phyloP scores from a whole-genome alignment of 2,888 invertebrate species.

The Papilio gigon region DNA sequence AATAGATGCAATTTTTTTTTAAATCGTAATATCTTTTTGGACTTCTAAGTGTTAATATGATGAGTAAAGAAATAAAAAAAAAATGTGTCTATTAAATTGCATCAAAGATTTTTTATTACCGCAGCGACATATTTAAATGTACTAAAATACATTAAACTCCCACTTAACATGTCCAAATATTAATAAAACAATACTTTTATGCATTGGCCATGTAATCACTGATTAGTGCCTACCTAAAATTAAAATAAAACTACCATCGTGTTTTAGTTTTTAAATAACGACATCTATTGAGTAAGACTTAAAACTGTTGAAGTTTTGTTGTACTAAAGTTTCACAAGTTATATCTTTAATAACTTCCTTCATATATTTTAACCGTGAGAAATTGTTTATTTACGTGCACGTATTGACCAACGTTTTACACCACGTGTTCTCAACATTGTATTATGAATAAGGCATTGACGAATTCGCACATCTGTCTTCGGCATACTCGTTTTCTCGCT shows the following conservation, averaged over 20 bases:
- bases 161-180: not conserved
- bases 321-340: not conserved
- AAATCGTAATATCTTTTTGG: not conserved
- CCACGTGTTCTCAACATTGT: constrained; percentile 38
- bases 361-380: constrained; percentile 12
- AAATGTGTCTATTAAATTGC: no score
- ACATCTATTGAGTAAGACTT: not conserved
- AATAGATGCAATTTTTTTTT: not conserved
- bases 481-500: constrained; percentile 34
- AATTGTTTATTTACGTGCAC: constrained; percentile 20
- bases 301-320: not conserved
- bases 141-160: not conserved
- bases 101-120: not conserved
- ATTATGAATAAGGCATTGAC: constrained; percentile 33
- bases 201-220: not conserved
- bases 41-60: not conserved
- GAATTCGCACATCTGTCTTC: constrained; percentile 39
- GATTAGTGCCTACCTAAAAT: no score
- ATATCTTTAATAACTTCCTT: not conserved
- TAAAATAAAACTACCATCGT: not conserved
- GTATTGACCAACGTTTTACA: constrained; percentile 18
- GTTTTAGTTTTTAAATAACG: not conserved
- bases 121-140: no score
- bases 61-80: no score
- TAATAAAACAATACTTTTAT: not conserved